phyloP scores from a whole-genome alignment of 2,113 vertebrate species.

The Colinus virginianus region DNA sequence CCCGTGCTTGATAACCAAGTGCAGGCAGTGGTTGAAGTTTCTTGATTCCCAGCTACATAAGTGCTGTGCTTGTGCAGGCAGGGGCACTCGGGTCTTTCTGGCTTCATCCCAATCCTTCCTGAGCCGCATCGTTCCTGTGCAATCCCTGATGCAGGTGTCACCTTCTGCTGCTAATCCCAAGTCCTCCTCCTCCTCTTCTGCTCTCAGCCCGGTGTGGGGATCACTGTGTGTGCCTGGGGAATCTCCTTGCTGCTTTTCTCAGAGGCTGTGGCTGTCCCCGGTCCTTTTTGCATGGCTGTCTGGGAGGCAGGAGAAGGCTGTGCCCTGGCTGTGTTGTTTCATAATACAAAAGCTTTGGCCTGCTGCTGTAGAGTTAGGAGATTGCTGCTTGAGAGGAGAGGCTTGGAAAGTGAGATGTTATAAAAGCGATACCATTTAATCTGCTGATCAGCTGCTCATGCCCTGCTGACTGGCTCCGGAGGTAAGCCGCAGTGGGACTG shows the following conservation, averaged over 20 bases:
- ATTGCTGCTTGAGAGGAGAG: background rate
- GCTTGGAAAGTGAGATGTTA: background rate
- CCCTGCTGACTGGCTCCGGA: background rate
- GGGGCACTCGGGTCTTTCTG: background rate
- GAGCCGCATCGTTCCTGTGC: background rate
- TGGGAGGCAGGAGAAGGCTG: background rate
- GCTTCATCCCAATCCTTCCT: background rate
- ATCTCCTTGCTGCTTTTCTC: background rate
- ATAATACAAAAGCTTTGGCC: background rate
- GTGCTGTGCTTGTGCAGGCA: background rate
- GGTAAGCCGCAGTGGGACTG: background rate
- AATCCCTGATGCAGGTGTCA: background rate
- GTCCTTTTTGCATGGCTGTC: background rate
- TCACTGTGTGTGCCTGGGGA: accelerated
- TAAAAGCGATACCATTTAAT: background rate
- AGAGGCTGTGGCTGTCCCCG: background rate
- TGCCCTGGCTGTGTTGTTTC: background rate
- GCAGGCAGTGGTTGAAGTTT: background rate
- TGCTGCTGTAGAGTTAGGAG: background rate
- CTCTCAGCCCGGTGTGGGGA: background rate
- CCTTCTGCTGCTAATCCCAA: slow-evolving; percentile 21
- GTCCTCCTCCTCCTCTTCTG: background rate
- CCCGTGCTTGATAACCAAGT: background rate
- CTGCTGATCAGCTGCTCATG: background rate
- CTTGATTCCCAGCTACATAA: accelerated